Evolutionary conservation across 2,888 invertebrate species (phyloP), one percentile per base, ranked within the genome.

Genomic region (Epinotia ramella): DNA sequence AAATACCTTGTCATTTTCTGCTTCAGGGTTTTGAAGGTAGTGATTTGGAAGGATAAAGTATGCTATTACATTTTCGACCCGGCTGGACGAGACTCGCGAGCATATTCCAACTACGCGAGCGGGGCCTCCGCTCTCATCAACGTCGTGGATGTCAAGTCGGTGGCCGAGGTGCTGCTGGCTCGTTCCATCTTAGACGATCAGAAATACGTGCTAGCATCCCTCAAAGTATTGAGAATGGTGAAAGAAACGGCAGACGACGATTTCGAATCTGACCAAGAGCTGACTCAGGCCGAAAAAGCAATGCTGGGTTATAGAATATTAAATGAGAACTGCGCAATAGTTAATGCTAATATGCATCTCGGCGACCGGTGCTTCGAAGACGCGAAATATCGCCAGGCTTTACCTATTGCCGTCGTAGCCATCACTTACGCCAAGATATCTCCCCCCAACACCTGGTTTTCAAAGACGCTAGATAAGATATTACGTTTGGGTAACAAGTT

Each of bases 381-480:
- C 13, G 91, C 95, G 0, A 93, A 95, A 75, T 95, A 93, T 79
- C 95, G 96, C 71, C 95, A 96, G 79, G 95, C 96, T 0, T 83
- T 96, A 73, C 89, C 96, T 0, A 95, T 96, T 77, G 93, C 95
- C 0, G 88, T 95, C 0, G 93, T 95, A 7, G 95, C 95, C 3
- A 89, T 96, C 87, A 95, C 96, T 0, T 96, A 96, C 79, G 94
- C 96, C 0, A 95, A 96, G 82, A 96, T 96, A 79, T 96, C 96
- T 3, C 95, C 95, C 0, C 95, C 96, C 0, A 95, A 95, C 70
- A 92, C 95, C 0, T 96, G 96, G 96, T 95, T 94, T 80, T 91
- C 92, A 9, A 95, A 92, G 76, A 96, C 95, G 0, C 79, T 96
- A 1, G 95, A 96, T 81, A 96, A 96, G 86, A 92, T 96, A 68